Evolutionary conservation across 2,113 vertebrate species (phyloP), one percentile per base, ranked within the genome.

Genomic region (Dasyprocta punctata): DNA sequence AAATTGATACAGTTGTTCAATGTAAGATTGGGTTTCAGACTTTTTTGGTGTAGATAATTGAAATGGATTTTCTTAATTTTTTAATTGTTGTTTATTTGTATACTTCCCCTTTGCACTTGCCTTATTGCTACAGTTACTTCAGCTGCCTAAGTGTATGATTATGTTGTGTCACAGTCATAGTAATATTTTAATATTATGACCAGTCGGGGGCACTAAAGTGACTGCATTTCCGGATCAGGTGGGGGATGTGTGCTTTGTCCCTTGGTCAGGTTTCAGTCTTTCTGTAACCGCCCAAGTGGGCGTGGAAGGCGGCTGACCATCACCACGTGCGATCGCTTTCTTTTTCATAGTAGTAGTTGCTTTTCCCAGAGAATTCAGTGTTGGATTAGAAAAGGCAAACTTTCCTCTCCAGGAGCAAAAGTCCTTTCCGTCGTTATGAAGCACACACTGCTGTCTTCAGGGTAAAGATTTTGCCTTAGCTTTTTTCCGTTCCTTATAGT

Each of bases 111-210:
- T 96, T 96, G 93, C 90, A 90, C 0, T 0, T 33, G 93, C 73
- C 87, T 98, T 78, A 80, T 98, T 98, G 92, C 24, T 96, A 7
- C 93, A 93, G 17, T 98, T 98, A 95, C 90, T 89, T 95, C 97
- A 95, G 94, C 87, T 92, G 90, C 63, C n/a, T 97, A 89, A 95
- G 0, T 1, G 67, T 63, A 0, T 89, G 90, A 90, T 97, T 97
- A 91, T 90, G 54, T 86, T 91, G 54, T 58, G 36, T 85, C 67
- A 9, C 81, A 88, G 77, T 96, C 81, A 93, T 77, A 81, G 85
- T 95, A 97, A 93, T 96, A 95, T 94, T 93, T 96, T 96, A 90
- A 85, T 97, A 91, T 86, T 89, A 33, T 92, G 90, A 96, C 95
- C 87, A 96, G 60, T 94, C n/a, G 77, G 88, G 94, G 88, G 22